Evolutionary conservation across 64 coral and sea anemone genomes (phyloP), one percentile per base, ranked within the genome.

Genomic region (Pachyseris speciosa): DNA sequence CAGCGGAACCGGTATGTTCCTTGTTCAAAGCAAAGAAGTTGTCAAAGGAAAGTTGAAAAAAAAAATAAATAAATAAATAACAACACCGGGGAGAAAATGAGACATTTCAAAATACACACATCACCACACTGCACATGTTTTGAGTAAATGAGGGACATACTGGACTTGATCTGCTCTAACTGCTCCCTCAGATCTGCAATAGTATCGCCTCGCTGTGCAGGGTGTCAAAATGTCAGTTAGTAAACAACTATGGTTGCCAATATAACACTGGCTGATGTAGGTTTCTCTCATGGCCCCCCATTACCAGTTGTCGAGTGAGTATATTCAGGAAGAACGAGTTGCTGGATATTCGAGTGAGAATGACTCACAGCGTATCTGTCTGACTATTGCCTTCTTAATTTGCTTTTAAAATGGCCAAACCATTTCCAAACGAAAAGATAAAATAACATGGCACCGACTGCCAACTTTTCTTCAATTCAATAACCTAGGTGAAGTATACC

Each of bases 131-230:
- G 22, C 7, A 57, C 50, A 34, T 37, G 29, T 20, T 33, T 79
- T 61, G 29, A 81, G 34, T 63, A 33, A 59, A 64, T 78, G 59
- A 34, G 19, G 36, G 29, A 81, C 76, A 48, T 81, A 91, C 65
- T 72, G 75, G 88, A 72, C 44, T 83, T 64, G 25, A 91, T 91
- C 88, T 83, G 42, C 24, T 83, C 75, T 91, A 91, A 72, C 73
- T 91, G 88, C 28, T 91, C 88, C 88, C 43, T 81, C 60, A 91
- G 88, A 7, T 91, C 58, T 53, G 55, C 28, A 70, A 91, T 52
- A 69, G 88, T 83, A 37, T 83, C 88, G 29, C 75, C 88, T 79
- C 88, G 75, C 88, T 91, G 88, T 69, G 22, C 12, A 65, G 72
- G 51, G 71, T 61, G 71, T 76, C 45, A 74, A 78, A 89, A 76